Evolutionary conservation across 2,888 invertebrate species (phyloP), one percentile per base, ranked within the genome.

Genomic region (Eupithecia pulchellata): DNA sequence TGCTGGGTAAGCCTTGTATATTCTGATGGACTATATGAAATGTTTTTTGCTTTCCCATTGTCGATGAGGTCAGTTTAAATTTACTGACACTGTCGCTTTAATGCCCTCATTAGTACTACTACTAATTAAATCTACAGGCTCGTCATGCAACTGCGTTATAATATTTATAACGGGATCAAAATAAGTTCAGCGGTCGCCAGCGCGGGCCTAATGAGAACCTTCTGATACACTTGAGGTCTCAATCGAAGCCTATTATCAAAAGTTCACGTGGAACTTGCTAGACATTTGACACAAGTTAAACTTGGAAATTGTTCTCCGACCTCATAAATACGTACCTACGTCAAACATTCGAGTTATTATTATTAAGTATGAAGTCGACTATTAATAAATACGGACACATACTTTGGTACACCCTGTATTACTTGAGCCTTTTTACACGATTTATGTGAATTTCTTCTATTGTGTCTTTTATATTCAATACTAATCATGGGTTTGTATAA

Each of bases 261-360:
- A 60, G 9, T 60, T 60, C 32, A 9, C 58, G 9, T 32, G 32
- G 30, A 61, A 61, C 61, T 61, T 61, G 61, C 20, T 61, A 61
- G 61, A 61, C 61, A 34, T 61, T 20, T 61, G 61, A 61, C 34
- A 61, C 61, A 61, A 60, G 60, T 60, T 60, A n/a, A 34, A 61
- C 61, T 61, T 61, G 34, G 8, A 61, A 61, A 34, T 61, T 61
- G 61, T 32, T 20, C 32, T 20, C 61, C 32, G 30, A 61, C 61
- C 61, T 32, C 61, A 34, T 61, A 25, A 34, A 32, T 30, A 61
- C 32, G 34, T 34, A 60, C 52, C 20, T 25, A 25, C 61, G 34
- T 20, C 61, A 61, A 61, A 61, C 32, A 61, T 34, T 34, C 36
- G 4, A 61, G 5, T 34, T 61, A 61, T 20, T 61, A 61, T 34